These are phyloP conservation scores for Artemia sp. DNA, from an alignment of 2,888 invertebrate species.

Conservation along the genomic window DNA sequence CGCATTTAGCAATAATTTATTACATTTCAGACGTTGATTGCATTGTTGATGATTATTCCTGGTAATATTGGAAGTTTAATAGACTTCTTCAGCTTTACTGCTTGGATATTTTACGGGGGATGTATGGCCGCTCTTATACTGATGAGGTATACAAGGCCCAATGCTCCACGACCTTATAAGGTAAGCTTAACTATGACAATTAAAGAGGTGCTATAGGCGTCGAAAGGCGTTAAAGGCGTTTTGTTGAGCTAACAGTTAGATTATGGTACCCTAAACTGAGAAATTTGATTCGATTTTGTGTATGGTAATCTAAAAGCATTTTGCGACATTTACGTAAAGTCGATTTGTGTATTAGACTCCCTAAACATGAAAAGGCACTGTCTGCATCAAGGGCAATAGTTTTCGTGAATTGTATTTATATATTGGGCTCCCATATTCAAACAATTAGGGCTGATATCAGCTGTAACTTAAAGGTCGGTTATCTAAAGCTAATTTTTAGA, in stretches of 20 bases:
- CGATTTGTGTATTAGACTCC: background rate
- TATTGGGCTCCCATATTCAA: no score
- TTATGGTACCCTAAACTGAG: no score
- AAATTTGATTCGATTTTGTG: no score
- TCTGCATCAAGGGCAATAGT: background rate
- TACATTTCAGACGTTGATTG: constrained; percentile 55
- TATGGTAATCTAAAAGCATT: background rate
- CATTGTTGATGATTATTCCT: constrained; percentile 75
- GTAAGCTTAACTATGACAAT: constrained; percentile 33
- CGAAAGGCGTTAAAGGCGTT: no score
- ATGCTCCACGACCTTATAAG: constrained; percentile 82
- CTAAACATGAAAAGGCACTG: background rate
- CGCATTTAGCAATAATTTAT: no score
- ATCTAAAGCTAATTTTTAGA: no score
- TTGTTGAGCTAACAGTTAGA: no score
- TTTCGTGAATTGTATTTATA: background rate
- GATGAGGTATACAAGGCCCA: constrained; percentile 74
- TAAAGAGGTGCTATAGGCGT: no score
- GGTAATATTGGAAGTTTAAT: constrained; percentile 85
- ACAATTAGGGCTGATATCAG: no score
- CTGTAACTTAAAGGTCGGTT: no score
- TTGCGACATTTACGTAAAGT: background rate
- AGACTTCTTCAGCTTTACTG: constrained; percentile 94
- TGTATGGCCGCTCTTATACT: constrained; percentile 81
- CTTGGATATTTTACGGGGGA: constrained; percentile 93